Base-by-base conservation (phyloP, 2,797 vertebrate species). In the Tinamus major region DNA sequence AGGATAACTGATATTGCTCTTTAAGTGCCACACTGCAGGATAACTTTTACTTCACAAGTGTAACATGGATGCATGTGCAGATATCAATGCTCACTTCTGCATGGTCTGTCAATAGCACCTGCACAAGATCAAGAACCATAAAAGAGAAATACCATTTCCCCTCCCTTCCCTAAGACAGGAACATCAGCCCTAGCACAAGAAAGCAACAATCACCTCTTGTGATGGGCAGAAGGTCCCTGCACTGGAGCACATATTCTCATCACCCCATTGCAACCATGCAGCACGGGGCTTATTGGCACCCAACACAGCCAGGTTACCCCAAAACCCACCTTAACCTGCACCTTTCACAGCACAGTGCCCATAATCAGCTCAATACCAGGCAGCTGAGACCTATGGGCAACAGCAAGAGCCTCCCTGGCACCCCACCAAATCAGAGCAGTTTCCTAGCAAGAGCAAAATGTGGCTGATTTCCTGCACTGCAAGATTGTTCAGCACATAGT, bases 341-440 rank as follows among this genome's bases (percentile, higher is more conserved):
- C 41, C 29, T 18, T 15, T 24, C 21, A 46, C 41, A 81, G 6
- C 2, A 7, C 27, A 56, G 6, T 23, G 10, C 26, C 55, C 35
- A 8, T 23, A 59, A 59, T 39, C 62, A 55, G 21, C 71, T 74
- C 29, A 8, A 24, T 27, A 31, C 9, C 27, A 0, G 1, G 27
- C 16, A n/a, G 31, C 27, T 0, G 2, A 69, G 35, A 27, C 14
- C 19, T 10, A 9, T 0, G 10, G 44, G n/a, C 37, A 37, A 72
- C 61, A 68, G 23, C 42, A 72, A 85, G 48, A 41, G 13, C 13
- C 41, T 58, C 48, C 61, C 42, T n/a, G 29, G 67, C 44, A 55
- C 31, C 48, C 6, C n/a, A 8, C 9, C 27, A 31, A 44, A 44
- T 39, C 56, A 18, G 33, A 59, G 29, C 20, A 77, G 23, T 24